Percentiles rank a stretch among this genome's conserved stretches.
phyloP scores from a whole-genome alignment of 2,888 invertebrate genomes.

The Aphidius colemani region DNA sequence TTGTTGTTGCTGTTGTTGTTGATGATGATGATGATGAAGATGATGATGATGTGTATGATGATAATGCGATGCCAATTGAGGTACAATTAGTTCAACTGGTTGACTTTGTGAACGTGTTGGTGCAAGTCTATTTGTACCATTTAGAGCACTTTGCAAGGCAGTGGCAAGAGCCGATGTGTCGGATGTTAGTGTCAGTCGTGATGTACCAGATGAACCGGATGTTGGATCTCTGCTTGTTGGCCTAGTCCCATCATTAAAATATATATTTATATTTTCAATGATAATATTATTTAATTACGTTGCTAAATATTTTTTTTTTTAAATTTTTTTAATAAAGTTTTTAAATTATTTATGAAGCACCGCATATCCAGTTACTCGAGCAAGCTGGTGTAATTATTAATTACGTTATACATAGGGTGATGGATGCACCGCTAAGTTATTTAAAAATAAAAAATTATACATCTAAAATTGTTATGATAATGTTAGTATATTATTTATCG shows the following conservation, averaged over 20 bases:
- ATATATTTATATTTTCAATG: not conserved
- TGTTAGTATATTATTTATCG: constrained; percentile 9
- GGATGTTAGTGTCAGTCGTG: constrained; percentile 53
- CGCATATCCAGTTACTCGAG: constrained; percentile 34
- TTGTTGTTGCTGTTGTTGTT: constrained; percentile 29
- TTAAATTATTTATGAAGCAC: constrained; percentile 18
- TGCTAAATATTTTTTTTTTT: not conserved
- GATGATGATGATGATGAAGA: constrained; percentile 33
- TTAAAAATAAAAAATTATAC: constrained; percentile 8
- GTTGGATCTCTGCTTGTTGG: constrained; percentile 51
- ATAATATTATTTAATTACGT: not conserved
- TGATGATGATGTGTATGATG: constrained; percentile 32
- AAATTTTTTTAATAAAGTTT: not conserved
- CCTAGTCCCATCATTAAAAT: constrained; percentile 35
- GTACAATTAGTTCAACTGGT: constrained; percentile 59
- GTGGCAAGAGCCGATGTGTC: constrained; percentile 54
- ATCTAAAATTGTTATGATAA: constrained; percentile 2
- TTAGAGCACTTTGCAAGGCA: constrained; percentile 51
- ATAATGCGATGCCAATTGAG: constrained; percentile 26
- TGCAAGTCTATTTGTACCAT: constrained; percentile 43
- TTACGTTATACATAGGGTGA: constrained; percentile 19
- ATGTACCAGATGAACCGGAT: constrained; percentile 52
- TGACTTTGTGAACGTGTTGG: constrained; percentile 62
- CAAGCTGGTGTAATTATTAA: constrained; percentile 38
- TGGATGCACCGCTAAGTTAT: constrained; percentile 29